Base-by-base conservation (phyloP, 2,113 vertebrate genomes). In the Theristicus caerulescens region DNA sequence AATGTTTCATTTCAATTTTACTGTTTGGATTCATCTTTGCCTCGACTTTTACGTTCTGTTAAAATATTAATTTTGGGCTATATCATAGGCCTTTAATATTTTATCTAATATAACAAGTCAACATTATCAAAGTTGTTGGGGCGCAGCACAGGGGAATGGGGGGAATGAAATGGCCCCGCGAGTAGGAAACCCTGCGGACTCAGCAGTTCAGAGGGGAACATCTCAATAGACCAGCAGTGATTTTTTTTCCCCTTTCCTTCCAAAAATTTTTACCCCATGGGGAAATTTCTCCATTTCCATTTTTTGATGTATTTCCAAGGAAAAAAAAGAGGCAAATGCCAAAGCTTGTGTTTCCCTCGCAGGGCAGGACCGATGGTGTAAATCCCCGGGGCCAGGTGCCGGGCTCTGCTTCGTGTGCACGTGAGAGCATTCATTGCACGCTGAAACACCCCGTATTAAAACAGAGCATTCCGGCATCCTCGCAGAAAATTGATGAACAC, bases 51-150 rank as follows among this genome's bases (percentile, higher is more conserved):
- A 94, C 21, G 0, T 72, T 13, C 89, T 52, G 9, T 85, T 97
- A 44, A 96, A 97, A 91, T 94, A 97, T 96, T 97, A 5, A 97
- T 94, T 87, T 36, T 0, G 7, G 89, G 65, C 69, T 26, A n/a
- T 57, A 84, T 67, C 16, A 13, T 21, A 20, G 52, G 22, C 32
- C 79, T 94, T 96, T 59, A 72, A 90, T 87, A 72, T 96, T 97
- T 95, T 11, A 91, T 76, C 81, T 14, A 78, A 51, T 87, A 19
- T 65, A 54, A 80, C 47, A n/a, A 91, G 93, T 87, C 91, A 87
- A 91, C 80, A 61, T 87, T 72, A 71, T 55, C 81, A 79, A 85
- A 82, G 54, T 16, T 52, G 70, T 6, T 67, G 69, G 86, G 90
- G 65, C 82, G 72, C 42, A 46, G 38, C 38, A 40, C 2, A 1